Base-by-base conservation (phyloP, 2,888 invertebrate species). In the Linhomoeus sp. region DNA sequence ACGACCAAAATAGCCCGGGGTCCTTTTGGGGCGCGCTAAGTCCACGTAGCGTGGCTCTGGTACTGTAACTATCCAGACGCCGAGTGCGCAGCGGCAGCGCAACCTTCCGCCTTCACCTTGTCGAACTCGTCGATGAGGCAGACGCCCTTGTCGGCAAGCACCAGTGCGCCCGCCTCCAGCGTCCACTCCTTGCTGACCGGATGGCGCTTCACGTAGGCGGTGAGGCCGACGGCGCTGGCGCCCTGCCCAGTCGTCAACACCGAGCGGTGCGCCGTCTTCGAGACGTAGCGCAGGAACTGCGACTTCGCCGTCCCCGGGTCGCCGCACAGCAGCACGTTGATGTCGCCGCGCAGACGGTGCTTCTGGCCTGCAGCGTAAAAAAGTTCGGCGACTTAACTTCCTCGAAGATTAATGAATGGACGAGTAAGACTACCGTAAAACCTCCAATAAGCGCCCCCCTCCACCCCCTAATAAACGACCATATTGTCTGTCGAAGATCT, bases 121-220 rank as follows among this genome's bases (percentile, higher is more conserved):
- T 99, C 97, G 65, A 97, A 97, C 72, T 97, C 97, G 65, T 99
- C 97, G 62, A 99, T 99, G 0, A 99, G 76, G 59, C 97, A 99
- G 46, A 97, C 81, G 3, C 97, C 97, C 62, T 87, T 82, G 71
- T 97, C 97, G 0, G 97, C 97, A 43, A 97, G 68, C 0, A 99
- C 97, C 45, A 97, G 69, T 3, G 97, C 97, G 3, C 97, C 97
- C 0, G 97, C 97, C 72, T 99, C 97, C 24, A 99, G 69, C 0
- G 92, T 94, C 97, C 97, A 99, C 57, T 99, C 94, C 54, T 78
- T 78, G 1, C 83, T 84, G 0, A 83, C 77, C 0, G 87, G 85
- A 63, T 83, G 88, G 49, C 81, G 76, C 55, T 87, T 79, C 0
- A 97, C 97, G 59, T 94, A 94, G 0, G 97, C 97, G 0, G 97